phyloP scores from a whole-genome alignment of 2,113 vertebrate genomes.

The human region GRCh38 chr4:137934501-137935000 shows the following conservation, averaged over 20 bases:
- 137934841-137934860: not conserved
- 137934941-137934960: not conserved
- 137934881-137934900: not conserved
- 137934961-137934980: not conserved
- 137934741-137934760: not conserved
- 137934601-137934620: not conserved
- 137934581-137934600: accelerated
- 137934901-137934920: not conserved
- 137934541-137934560: not conserved
- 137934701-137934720: not conserved
- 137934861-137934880: not conserved
- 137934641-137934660: not conserved
- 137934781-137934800: not conserved
- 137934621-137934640: not conserved
- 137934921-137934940: not conserved
- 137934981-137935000: not conserved
- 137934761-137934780: not conserved
- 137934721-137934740: not conserved
- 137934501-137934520: not conserved
- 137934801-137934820: not conserved
- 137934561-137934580: not conserved
- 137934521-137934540: not conserved
- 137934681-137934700: not conserved
- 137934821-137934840: not conserved
- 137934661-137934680: not conserved